These are phyloP conservation scores for Doryteuthis pealeii DNA, from an alignment of 1,140 invertebrate genomes.

Conservation along the genomic window DNA sequence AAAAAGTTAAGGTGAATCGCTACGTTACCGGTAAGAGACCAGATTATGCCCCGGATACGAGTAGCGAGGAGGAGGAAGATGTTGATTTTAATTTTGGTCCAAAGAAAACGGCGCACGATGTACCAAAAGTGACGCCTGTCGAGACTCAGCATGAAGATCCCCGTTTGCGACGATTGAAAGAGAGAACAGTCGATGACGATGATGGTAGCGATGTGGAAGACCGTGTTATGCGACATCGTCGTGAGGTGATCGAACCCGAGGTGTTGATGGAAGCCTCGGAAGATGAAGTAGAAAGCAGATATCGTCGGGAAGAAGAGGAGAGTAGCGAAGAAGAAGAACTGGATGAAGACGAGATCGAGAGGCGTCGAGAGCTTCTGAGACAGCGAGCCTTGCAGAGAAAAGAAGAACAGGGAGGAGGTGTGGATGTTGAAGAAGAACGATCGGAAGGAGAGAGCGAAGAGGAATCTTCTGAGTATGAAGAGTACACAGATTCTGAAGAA, in stretches of 20 bases:
- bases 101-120: slow-evolving; percentile 24
- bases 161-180: slow-evolving; percentile 46
- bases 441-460: slow-evolving; percentile 70
- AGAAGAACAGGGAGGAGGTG: slow-evolving; percentile 65
- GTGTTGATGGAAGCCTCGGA: slow-evolving; percentile 53
- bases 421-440: slow-evolving; percentile 72
- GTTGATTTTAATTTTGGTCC: slow-evolving; percentile 41
- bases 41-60: slow-evolving; percentile 58
- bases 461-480: slow-evolving; percentile 65
- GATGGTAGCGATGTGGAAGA: slow-evolving; percentile 38
- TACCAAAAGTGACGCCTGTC: slow-evolving; percentile 28
- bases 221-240: slow-evolving; percentile 49
- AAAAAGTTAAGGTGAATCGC: slow-evolving; percentile 63
- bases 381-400: slow-evolving; percentile 71
- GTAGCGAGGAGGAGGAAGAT: slow-evolving; percentile 66
- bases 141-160: slow-evolving; percentile 40
- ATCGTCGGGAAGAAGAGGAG: slow-evolving; percentile 66
- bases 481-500: slow-evolving; percentile 75
- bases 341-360: slow-evolving; percentile 74
- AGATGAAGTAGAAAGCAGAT: slow-evolving; percentile 65
- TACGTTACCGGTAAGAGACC: slow-evolving; percentile 64
- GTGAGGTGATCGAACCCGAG: slow-evolving; percentile 55
- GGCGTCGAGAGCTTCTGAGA: slow-evolving; percentile 71
- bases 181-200: slow-evolving; percentile 43
- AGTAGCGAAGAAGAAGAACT: slow-evolving; percentile 53